Evolutionary conservation across 2,888 invertebrate genomes (phyloP).

Genomic region (Caenorhabditis imperialis): DNA sequence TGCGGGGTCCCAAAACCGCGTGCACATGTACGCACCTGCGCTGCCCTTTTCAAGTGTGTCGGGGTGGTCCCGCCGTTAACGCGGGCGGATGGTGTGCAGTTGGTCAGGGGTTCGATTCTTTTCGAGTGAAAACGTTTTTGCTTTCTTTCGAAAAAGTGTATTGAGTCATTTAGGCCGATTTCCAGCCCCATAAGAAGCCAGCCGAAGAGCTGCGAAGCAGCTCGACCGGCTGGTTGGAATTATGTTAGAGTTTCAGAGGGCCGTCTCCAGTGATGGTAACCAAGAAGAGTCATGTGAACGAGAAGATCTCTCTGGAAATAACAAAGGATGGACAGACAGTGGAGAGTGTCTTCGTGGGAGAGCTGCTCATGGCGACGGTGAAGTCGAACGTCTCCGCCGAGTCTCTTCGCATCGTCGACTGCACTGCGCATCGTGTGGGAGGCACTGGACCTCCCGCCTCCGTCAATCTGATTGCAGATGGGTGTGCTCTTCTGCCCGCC

Average conservation of each 20-base stretch:
- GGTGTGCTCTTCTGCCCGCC: conserved; percentile 75
- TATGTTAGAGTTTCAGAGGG: conserved; percentile 75
- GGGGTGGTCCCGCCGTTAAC: no score
- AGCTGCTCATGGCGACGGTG: conserved; percentile 71
- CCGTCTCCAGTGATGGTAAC: conserved; percentile 69
- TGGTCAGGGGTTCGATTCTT: no score
- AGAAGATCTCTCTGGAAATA: conserved; percentile 70
- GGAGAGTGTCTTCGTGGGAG: conserved; percentile 75
- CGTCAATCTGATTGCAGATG: conserved; percentile 72
- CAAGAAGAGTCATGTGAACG: conserved; percentile 41
- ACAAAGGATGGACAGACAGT: conserved; percentile 69
- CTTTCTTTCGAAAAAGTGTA: no score
- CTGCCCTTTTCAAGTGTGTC: no score
- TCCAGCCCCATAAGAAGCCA: no score
- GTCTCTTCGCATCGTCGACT: conserved; percentile 69
- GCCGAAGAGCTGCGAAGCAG: no score
- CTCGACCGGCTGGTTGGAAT: no score
- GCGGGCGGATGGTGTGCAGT: no score
- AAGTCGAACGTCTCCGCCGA: conserved; percentile 67
- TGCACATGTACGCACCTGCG: no score
- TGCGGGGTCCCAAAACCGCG: no score
- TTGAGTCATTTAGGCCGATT: no score
- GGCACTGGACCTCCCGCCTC: conserved; percentile 68
- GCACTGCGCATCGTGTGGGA: conserved; percentile 76
- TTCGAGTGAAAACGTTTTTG: no score